These are phyloP conservation scores for Platyrinchus mystaceus DNA, from an alignment of 2,797 vertebrate species.

Conservation along the genomic window DNA sequence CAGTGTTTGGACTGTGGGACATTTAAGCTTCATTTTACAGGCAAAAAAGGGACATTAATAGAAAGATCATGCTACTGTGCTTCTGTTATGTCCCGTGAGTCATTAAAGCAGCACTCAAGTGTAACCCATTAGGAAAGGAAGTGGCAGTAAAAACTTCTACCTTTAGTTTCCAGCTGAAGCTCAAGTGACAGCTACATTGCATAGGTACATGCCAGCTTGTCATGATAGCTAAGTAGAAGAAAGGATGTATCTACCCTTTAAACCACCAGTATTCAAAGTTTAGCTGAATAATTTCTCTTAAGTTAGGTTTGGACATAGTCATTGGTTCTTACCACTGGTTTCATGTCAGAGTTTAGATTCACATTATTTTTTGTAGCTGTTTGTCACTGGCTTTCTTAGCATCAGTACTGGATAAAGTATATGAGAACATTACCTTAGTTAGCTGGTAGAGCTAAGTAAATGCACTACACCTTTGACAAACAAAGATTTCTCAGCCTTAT, in stretches of 20 bases:
- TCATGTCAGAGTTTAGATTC: not conserved
- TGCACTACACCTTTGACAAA: conserved; percentile 40
- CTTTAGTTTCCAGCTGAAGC: not conserved
- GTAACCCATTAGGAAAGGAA: not conserved
- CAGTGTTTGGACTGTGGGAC: not conserved
- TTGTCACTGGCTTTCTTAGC: not conserved
- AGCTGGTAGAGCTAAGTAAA: not conserved
- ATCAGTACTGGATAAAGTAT: not conserved
- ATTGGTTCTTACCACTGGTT: not conserved
- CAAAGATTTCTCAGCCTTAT: not conserved
- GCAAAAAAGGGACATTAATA: not conserved
- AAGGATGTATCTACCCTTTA: not conserved
- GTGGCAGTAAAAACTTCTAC: not conserved
- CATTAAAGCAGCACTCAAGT: not conserved
- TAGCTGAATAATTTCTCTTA: not conserved
- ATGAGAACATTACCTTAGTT: not conserved
- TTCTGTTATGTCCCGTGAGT: not conserved
- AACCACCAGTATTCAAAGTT: not conserved
- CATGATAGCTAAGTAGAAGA: not conserved
- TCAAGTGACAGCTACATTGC: not conserved
- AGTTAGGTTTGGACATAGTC: not conserved
- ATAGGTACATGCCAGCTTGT: not conserved
- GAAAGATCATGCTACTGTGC: not conserved
- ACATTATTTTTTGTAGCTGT: not conserved
- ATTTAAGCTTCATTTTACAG: not conserved